These are phyloP conservation scores for Diplosoma virens DNA, from an alignment of 23 tunicate species.

Conservation along the genomic window DNA sequence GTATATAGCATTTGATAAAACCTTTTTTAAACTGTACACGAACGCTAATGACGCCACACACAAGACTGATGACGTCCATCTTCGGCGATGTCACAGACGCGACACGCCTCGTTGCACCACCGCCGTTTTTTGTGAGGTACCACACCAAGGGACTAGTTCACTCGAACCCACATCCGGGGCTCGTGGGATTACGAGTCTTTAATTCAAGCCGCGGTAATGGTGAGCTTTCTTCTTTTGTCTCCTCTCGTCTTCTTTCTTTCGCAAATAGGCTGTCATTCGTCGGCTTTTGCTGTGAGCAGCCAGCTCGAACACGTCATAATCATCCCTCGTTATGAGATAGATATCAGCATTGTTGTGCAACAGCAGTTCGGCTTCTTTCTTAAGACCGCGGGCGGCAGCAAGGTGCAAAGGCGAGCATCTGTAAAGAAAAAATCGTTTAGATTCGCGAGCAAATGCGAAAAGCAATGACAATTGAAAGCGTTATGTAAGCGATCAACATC, in stretches of 20 bases:
- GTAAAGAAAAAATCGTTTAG: background rate
- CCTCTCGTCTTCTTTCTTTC: background rate
- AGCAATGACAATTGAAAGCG: no score
- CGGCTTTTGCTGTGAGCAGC: slow-evolving; percentile 36
- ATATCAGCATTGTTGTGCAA: slow-evolving; percentile 60
- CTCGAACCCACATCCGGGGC: no score
- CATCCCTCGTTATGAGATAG: slow-evolving; percentile 47
- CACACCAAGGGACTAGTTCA: background rate
- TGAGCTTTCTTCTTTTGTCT: background rate
- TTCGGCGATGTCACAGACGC: background rate
- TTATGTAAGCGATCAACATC: no score
- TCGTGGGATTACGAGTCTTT: no score
- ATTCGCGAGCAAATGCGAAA: background rate
- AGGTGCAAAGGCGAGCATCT: slow-evolving; percentile 75
- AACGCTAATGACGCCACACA: no score
- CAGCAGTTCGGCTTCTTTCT: slow-evolving; percentile 30
- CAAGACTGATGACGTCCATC: background rate
- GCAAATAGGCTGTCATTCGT: background rate
- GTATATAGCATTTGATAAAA: no score
- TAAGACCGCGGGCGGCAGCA: slow-evolving; percentile 56
- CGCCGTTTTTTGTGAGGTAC: background rate
- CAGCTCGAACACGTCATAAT: slow-evolving; percentile 61
- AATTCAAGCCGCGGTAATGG: background rate
- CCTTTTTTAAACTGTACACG: background rate
- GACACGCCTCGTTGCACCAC: background rate